Evolutionary conservation across 2,113 vertebrate species (phyloP).

Genomic region (Heptranchias perlo): DNA sequence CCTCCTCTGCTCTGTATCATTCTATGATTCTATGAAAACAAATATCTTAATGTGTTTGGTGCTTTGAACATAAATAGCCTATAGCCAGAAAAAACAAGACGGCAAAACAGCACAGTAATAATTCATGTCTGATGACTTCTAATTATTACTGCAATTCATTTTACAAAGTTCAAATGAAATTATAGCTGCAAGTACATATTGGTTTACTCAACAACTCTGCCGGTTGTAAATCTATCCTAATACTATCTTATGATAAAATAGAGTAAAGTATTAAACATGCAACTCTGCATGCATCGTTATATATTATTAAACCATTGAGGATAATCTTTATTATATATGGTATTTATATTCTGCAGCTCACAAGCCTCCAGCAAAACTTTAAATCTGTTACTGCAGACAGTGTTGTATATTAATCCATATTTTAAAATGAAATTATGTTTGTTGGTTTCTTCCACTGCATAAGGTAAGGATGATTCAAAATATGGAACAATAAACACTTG

Average conservation of each 20-base stretch:
- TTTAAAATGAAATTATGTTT: constrained; percentile 28
- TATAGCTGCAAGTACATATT: constrained; percentile 37
- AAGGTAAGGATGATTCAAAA: background rate
- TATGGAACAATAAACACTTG: background rate
- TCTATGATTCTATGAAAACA: background rate
- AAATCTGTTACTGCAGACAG: constrained; percentile 26
- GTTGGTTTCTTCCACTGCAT: background rate
- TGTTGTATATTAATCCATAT: constrained; percentile 36
- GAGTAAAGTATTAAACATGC: constrained; percentile 33
- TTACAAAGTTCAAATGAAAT: constrained; percentile 38
- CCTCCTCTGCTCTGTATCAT: background rate
- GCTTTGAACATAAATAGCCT: constrained; percentile 49
- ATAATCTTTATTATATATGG: constrained; percentile 28
- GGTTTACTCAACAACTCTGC: constrained; percentile 36
- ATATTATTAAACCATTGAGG: constrained; percentile 35
- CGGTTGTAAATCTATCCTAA: constrained; percentile 30
- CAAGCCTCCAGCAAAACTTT: constrained; percentile 8
- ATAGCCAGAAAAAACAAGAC: constrained; percentile 46
- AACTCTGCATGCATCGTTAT: constrained; percentile 23
- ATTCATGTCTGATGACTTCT: constrained; percentile 55
- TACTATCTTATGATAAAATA: constrained; percentile 36
- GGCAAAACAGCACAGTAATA: constrained; percentile 54
- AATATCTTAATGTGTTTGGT: constrained; percentile 45
- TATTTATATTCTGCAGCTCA: constrained; percentile 4
- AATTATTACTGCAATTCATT: constrained; percentile 37